Evolutionary conservation across 2,113 vertebrate genomes (phyloP).

Genomic region (Blennius ocellaris): DNA sequence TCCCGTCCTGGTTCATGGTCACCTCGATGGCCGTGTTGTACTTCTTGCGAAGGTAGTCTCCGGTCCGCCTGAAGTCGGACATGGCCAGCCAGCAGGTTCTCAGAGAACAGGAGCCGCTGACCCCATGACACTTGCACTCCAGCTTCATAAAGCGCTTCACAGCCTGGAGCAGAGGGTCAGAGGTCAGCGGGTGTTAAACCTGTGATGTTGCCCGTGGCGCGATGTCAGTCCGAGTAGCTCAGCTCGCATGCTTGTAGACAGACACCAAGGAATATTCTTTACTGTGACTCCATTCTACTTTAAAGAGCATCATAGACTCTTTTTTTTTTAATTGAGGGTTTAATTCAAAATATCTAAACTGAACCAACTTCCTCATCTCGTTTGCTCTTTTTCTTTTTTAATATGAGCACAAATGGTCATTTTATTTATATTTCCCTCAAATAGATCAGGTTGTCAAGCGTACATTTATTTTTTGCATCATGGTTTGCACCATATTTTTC

Average conservation of each 20-base stretch:
- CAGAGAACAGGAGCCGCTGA: slow-evolving; percentile 96
- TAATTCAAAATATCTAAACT: too few species aligned
- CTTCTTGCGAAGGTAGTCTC: slow-evolving; percentile 94
- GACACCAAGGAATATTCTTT: background rate
- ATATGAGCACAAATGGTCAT: too few species aligned
- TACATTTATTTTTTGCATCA: too few species aligned
- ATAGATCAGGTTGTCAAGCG: too few species aligned
- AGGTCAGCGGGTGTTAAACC: slow-evolving; percentile 72
- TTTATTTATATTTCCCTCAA: too few species aligned
- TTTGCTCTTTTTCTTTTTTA: too few species aligned
- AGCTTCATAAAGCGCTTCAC: slow-evolving; percentile 98
- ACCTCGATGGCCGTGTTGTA: slow-evolving; percentile 97
- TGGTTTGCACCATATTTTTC: too few species aligned
- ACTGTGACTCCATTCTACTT: slow-evolving; percentile 4
- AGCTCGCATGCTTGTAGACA: background rate
- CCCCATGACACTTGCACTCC: slow-evolving; percentile 98
- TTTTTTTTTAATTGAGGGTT: background rate
- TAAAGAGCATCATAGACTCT: background rate
- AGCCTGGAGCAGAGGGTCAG: slow-evolving; percentile 85
- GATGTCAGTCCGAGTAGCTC: slow-evolving; percentile 41
- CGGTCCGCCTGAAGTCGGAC: slow-evolving; percentile 95
- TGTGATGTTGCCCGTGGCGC: slow-evolving; percentile 36
- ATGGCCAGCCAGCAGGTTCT: slow-evolving; percentile 97
- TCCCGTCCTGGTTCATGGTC: slow-evolving; percentile 97
- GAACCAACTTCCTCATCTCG: too few species aligned